Base-by-base conservation (phyloP, 2,113 vertebrate genomes). In the Seriola aureovittata region DNA sequence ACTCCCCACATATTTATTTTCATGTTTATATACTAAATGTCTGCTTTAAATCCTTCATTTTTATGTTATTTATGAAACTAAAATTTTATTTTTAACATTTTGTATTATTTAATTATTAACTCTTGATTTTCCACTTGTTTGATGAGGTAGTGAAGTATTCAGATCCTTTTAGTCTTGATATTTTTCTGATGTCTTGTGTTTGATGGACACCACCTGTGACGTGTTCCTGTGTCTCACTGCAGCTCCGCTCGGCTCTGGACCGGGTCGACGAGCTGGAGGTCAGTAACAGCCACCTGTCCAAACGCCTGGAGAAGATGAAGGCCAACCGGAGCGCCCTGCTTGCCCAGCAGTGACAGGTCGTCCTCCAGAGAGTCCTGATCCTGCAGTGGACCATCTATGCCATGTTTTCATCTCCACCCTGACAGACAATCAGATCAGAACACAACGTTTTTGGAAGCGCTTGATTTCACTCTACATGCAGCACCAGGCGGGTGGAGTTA, bases 221-320 rank as follows among this genome's bases (percentile, higher is more conserved):
- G 2, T 69, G 10, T 4, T 69, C 34, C 10, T n/a, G 4, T 75
- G 66, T 66, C 75, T 87, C 80, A 59, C 23, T 36, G 11, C 91
- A 99, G 98, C 96, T 99, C 32, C 96, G 98, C 73, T 95, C 96
- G 0, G 97, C 97, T 0, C 66, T 98, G 91, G 98, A 99, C 83
- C 97, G 96, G 79, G 95, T 97, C 0, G 96, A 97, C 1, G 98
- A 99, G 88, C 95, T 99, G 12, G 97, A 99, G 92, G 95, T 95
- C 62, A 96, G 95, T 88, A 99, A 99, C 0, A 93, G 90, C n/a
- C 97, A 98, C 82, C 93, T 99, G 25, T 86, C 96, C 85, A 99
- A 98, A 81, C 96, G 98, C 4, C 92, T 99, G 93, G 98, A 99
- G 88, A 99, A 99, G 90, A 97, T 99, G 97, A 99, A 98, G 87